Conservation (phyloP, 2,888 invertebrate species). For the Tinea trinotella region DNA sequence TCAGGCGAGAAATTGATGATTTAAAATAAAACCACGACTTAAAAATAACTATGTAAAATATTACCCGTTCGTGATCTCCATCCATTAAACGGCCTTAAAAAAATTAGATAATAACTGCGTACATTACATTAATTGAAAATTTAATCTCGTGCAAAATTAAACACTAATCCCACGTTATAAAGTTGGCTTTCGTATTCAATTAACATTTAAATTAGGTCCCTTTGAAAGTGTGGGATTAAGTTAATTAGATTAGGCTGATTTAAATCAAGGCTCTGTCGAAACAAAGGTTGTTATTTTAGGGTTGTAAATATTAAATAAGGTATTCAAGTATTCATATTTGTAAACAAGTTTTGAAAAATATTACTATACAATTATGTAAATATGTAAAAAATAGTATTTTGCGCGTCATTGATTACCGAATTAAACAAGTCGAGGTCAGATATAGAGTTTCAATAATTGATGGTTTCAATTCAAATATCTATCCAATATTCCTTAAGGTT, state of each 20-base stretch:
- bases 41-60: background rate
- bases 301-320: background rate
- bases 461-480: too few species aligned
- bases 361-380: too few species aligned
- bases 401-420: too few species aligned
- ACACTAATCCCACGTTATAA: slow-evolving; percentile 3
- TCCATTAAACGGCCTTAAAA: background rate
- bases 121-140: background rate
- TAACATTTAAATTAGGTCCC: slow-evolving; percentile 1
- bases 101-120: background rate
- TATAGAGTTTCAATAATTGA: too few species aligned
- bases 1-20: too few species aligned
- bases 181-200: slow-evolving; percentile 5
- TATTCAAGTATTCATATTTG: too few species aligned
- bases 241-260: slow-evolving; percentile 8
- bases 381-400: too few species aligned
- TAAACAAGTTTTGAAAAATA: too few species aligned
- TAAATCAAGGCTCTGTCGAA: background rate
- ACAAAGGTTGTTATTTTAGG: slow-evolving; percentile 9
- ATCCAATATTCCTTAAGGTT: too few species aligned
- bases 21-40: too few species aligned
- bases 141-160: slow-evolving; percentile 6
- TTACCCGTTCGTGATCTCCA: background rate
- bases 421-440: too few species aligned
- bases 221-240: background rate